A percentile compares a stretch with the other conserved stretches of the same genome.
These are phyloP conservation scores for Hyalella azteca DNA, from an alignment of 2,888 invertebrate species.

Conservation along the genomic window DNA sequence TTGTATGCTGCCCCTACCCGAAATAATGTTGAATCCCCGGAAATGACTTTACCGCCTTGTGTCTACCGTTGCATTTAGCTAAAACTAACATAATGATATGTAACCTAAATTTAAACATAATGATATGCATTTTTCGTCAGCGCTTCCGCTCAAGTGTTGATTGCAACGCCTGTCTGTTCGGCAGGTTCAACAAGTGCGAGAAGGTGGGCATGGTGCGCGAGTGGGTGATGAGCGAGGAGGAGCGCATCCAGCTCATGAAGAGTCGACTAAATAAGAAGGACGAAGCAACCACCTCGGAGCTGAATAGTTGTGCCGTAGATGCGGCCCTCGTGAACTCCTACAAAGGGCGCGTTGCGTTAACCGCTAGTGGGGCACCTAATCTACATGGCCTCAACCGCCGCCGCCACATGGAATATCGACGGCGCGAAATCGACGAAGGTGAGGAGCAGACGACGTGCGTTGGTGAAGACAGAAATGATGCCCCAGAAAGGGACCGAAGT, in stretches of 20 bases:
- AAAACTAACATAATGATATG: too few relatives aligned
- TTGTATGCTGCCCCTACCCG: too few relatives aligned
- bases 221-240: constrained; percentile 64
- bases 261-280: constrained; percentile 51
- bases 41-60: too few relatives aligned
- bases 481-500: neutral
- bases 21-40: too few relatives aligned
- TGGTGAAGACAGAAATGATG: neutral
- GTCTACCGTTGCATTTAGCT: too few relatives aligned
- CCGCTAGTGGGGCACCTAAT: constrained; percentile 26
- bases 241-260: constrained; percentile 61
- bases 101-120: too few relatives aligned
- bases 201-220: constrained; percentile 63
- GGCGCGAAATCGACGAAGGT: neutral
- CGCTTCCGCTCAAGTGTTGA: too few relatives aligned
- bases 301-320: neutral
- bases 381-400: constrained; percentile 30
- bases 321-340: neutral
- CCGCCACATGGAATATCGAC: constrained; percentile 23
- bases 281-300: neutral
- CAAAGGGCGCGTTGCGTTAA: constrained; percentile 24
- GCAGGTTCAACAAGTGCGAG: constrained; percentile 62
- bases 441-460: neutral
- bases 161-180: neutral
- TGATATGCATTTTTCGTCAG: too few relatives aligned